Evolutionary conservation across 2,888 invertebrate genomes (phyloP).

Genomic region (Agrochola litura): DNA sequence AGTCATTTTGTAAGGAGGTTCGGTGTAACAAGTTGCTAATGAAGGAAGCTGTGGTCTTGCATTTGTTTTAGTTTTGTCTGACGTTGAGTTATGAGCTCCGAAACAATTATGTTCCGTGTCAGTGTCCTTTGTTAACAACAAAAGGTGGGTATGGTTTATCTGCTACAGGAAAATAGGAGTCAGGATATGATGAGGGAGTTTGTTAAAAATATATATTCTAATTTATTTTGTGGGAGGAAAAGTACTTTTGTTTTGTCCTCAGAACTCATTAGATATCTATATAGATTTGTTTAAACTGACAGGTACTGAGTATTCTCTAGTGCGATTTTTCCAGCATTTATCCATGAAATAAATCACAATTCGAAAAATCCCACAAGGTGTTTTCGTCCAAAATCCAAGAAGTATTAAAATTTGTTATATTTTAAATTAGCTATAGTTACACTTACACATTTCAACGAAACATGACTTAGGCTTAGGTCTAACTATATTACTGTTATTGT

Average conservation of each 20-base stretch:
- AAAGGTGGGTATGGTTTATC: conserved; percentile 9
- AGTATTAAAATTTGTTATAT: not conserved
- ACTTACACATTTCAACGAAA: not conserved
- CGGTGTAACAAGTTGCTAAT: conserved; percentile 57
- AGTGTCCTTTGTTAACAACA: conserved; percentile 52
- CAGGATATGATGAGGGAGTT: not conserved
- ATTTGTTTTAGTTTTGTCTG: conserved; percentile 61
- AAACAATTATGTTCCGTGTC: conserved; percentile 61
- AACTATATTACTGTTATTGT: not conserved
- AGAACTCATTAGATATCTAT: not conserved
- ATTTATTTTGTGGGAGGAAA: not conserved
- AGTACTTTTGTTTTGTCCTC: not conserved
- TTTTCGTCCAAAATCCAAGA: not conserved
- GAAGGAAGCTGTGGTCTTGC: conserved; percentile 54
- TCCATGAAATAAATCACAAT: not conserved
- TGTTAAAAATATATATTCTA: not conserved
- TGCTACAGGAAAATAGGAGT: conserved; percentile 14
- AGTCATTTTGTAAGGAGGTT: conserved; percentile 29
- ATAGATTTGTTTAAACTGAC: not conserved
- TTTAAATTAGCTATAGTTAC: not conserved
- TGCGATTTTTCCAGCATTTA: not conserved
- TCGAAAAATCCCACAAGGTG: not conserved
- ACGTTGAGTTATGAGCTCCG: conserved; percentile 63
- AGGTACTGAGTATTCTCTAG: not conserved
- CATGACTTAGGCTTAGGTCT: too few species aligned